Base-by-base conservation (phyloP, 2,113 vertebrate genomes). In the Salvelinus sp. region DNA sequence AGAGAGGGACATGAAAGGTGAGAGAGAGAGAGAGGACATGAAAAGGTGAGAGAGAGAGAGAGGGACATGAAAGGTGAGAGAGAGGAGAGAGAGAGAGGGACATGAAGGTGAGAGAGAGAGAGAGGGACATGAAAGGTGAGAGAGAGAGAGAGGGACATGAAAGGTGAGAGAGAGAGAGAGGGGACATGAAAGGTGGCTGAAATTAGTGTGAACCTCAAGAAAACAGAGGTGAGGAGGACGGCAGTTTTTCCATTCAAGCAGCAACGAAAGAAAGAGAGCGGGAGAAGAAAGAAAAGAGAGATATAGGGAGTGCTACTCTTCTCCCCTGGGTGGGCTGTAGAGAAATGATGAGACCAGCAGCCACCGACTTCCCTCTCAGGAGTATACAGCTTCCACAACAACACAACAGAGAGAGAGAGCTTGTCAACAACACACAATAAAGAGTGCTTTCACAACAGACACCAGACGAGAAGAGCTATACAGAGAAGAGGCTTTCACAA, bases 141-240 rank as follows among this genome's bases (percentile, higher is more conserved):
- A 33, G 28, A 28, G 28, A 28, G 28, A 28, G 28, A 28, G 28
- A 28, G 28, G 3, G 28, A 28, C 28, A 28, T 28, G 28, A 33
- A 6, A 6, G 33, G 33, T 6, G 33, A 33, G 33, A 33, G 33
- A n/a, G n/a, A n/a, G n/a, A n/a, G n/a, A 33, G 33, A 28, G 30
- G n/a, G n/a, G n/a, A n/a, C n/a, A 22, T 16, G 33, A 44, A 3
- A 14, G 33, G 54, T 30, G 33, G 6, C 33, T 38, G 38, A 44
- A 44, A 44, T 44, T 2, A 44, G 38, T 44, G 38, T 44, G 13
- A 38, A 14, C 14, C 3, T 7, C 33, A 25, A 6, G 22, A 23
- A 25, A 65, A 69, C 47, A 58, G 64, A 75, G 81, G 75, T 63
- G 72, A 82, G 79, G 86, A 82, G 80, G 63, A 82, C 80, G 48